Evolutionary conservation across 2,797 vertebrate genomes (phyloP), one percentile per base, ranked within the genome.

Genomic region (Malurus splendens): DNA sequence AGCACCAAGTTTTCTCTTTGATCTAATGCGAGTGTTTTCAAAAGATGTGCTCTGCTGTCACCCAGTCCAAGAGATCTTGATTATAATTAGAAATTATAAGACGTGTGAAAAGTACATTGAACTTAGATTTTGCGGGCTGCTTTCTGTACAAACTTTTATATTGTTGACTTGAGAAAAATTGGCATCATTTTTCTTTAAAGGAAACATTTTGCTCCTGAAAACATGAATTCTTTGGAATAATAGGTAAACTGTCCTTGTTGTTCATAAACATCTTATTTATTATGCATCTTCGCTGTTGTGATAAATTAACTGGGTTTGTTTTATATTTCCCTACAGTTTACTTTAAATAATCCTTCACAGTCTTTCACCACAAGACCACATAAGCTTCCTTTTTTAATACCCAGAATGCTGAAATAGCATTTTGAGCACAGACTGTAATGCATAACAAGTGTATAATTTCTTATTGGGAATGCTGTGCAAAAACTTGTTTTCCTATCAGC

Each of bases 381-480:
- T 94, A 97, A 96, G 97, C 94, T 96, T 97, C 96, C 96, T 97
- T 96, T 96, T 97, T 96, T 97, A 97, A 97, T 97, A 97, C 95
- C 80, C 95, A 92, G 96, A 97, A 96, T 97, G 97, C 97, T 97
- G 97, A 97, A 97, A 96, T 96, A 96, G 97, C 96, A 95, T 95
- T 97, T 97, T 96, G 95, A 97, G 95, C 96, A 96, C 96, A 97
- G 95, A 90, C 96, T 96, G 96, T 92, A 97, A 97, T 96, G 96
- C 95, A 97, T 97, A 97, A 97, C 94, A 97, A 97, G 97, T 97
- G 92, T 97, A 97, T 97, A 97, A 97, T 97, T 97, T 97, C 94
- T 97, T 95, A 93, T 96, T 96, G 95, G 91, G 95, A 96, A 96
- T 96, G 94, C 94, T 95, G 94, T 92, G 90, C 93, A 95, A 96